Base-by-base conservation (phyloP, 2,888 invertebrate genomes). In the Globia sparganii region DNA sequence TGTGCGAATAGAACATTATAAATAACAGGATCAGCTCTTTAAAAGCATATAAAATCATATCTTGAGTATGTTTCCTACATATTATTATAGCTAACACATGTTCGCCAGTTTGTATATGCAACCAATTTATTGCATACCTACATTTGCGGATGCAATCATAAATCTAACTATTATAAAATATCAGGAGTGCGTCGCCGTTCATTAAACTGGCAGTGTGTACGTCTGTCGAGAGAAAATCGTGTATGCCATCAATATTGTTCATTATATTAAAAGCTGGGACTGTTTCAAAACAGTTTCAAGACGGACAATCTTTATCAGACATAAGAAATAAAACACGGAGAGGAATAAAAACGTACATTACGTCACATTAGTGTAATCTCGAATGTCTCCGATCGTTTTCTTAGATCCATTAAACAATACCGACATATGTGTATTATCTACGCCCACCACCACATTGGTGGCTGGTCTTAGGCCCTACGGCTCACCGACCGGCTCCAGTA, bases 361-460 rank as follows among this genome's bases (percentile, higher is more conserved):
- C 87, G 75, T 78, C 76, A 84, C 88, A 88, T 88, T 88, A 88
- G 83, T 80, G 78, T 88, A 88, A 88, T 88, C 88, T 87, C 87
- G 84, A 87, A 90, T 91, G 90, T 91, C 87, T 87, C 84, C 90
- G 90, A 92, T 91, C 91, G 90, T 92, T 92, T 91, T 91, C 91
- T 90, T 90, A 90, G 81, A 83, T 89, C 92, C 93, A 94, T 94
- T 94, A 93, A 90, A 91, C 86, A 88, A 90, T 89, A 87, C 82
- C 87, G 88, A 88, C 88, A 88, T 91, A 91, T 89, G 88, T 87
- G 83, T 90, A 90, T 93, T 93, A 94, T 94, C 93, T 93, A 91
- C 94, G 91, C 94, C 94, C 94, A 56, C 53, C 53, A 9, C 53
- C 18, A 94, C 94, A 84, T 75, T 68, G 86, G 92, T 93, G 93